These are phyloP conservation scores for Heliconius hermathena DNA, from an alignment of 1,140 invertebrate genomes.

Conservation along the genomic window DNA sequence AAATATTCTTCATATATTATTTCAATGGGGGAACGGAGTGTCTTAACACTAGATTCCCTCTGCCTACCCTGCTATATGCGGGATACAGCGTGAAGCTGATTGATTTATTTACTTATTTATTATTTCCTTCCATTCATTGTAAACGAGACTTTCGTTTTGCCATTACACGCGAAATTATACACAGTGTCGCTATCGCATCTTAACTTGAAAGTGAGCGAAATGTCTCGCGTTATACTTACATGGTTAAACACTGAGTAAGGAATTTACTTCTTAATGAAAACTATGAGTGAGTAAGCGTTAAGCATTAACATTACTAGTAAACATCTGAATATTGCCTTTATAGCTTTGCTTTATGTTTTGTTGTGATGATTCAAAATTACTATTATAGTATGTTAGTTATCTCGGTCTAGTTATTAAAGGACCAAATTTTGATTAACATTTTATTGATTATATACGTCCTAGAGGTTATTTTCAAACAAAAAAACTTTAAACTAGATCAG, in stretches of 20 bases:
- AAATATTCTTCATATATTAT: not conserved
- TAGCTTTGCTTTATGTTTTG: not conserved
- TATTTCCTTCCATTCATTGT: not conserved
- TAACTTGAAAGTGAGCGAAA: conserved; percentile 24
- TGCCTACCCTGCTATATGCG: no score
- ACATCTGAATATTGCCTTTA: not conserved
- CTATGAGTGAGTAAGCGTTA: not conserved
- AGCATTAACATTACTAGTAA: not conserved
- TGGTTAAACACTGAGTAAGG: conserved; percentile 1
- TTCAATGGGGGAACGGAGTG: not conserved
- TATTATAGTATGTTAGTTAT: no score
- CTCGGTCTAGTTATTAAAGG: no score
- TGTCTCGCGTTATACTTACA: not conserved
- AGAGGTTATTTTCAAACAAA: no score
- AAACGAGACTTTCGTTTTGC: conserved; percentile 15
- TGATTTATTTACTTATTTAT: no score
- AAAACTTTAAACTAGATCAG: no score
- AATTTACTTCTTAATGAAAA: conserved; percentile 4
- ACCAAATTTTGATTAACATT: no score
- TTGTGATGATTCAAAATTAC: not conserved
- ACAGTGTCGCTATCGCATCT: conserved; percentile 15
- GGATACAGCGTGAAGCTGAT: no score
- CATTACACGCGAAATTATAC: conserved; percentile 23
- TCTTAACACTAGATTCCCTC: no score
- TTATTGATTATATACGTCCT: no score